A percentile compares a stretch with the other conserved stretches of the same genome.
Conservation (phyloP, 2,888 invertebrate species). For the Parnassius glacialis region DNA sequence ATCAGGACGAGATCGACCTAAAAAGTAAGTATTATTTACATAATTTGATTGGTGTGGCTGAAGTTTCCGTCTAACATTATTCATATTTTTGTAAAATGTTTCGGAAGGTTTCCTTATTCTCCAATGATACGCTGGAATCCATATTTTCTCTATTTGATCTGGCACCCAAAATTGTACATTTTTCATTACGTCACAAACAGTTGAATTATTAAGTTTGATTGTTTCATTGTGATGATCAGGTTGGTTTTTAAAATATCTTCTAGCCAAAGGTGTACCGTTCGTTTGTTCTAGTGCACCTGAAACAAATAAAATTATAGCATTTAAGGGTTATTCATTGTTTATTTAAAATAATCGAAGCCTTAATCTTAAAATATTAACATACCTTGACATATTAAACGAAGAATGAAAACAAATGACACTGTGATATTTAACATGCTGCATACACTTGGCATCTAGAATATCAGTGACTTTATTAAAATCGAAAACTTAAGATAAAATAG, state of each 20-base stretch:
- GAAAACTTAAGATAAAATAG: too few species aligned
- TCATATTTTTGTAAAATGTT: not conserved
- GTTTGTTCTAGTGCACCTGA: constrained; percentile 2
- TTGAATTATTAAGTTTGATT: not conserved
- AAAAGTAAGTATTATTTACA: constrained; percentile 1
- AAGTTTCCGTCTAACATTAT: not conserved
- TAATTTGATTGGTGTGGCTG: constrained; percentile 6
- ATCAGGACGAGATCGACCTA: not conserved
- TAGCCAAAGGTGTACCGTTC: not conserved
- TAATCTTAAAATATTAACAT: not conserved
- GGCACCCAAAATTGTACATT: constrained; percentile 3
- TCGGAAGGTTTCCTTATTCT: not conserved
- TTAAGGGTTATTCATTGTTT: too few species aligned
- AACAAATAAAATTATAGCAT: not conserved
- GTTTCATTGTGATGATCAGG: not conserved
- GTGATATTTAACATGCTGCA: too few species aligned
- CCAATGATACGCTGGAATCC: not conserved
- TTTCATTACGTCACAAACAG: constrained; percentile 4
- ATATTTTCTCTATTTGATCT: constrained; percentile 5
- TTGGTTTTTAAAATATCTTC: constrained; percentile 2
- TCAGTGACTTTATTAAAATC: too few species aligned
- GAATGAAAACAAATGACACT: constrained; percentile 1
- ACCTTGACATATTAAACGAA: constrained; percentile 9
- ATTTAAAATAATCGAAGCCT: not conserved
- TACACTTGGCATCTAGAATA: too few species aligned